These are phyloP conservation scores for Tauraco erythrolophus DNA, from an alignment of 2,113 vertebrate genomes.

Conservation along the genomic window DNA sequence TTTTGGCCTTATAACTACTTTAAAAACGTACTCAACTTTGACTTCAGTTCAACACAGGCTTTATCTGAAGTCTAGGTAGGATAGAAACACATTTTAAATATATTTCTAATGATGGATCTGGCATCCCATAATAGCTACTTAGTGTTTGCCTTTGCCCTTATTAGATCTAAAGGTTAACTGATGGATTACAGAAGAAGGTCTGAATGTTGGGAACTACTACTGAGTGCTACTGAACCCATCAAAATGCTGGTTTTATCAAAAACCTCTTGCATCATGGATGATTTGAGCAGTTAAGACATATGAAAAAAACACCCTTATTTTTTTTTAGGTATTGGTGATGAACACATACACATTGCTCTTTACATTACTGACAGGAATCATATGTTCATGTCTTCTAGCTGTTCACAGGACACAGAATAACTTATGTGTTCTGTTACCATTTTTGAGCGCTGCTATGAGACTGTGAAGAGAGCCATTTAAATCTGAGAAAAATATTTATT, in stretches of 20 bases:
- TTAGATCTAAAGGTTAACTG: not conserved
- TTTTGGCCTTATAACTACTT: not conserved
- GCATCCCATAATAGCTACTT: not conserved
- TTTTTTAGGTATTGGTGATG: not conserved
- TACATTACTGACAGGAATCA: not conserved
- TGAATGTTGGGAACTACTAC: not conserved
- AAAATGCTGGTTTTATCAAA: not conserved
- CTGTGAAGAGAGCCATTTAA: not conserved
- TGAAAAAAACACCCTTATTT: not conserved
- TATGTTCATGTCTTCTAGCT: not conserved
- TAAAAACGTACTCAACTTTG: not conserved
- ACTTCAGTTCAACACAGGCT: not conserved
- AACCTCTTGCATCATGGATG: not conserved
- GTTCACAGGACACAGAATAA: not conserved
- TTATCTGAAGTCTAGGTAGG: not conserved
- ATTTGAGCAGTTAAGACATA: not conserved
- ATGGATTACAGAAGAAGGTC: not conserved
- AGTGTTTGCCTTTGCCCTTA: not conserved
- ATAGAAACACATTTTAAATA: not conserved
- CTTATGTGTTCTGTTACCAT: not conserved
- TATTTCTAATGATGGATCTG: not conserved
- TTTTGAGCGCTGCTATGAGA: not conserved
- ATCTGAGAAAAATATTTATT: not conserved
- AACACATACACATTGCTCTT: not conserved
- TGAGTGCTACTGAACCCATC: not conserved